Conservation (phyloP, 2,797 vertebrate species). For the Hydrolagus colliei region DNA sequence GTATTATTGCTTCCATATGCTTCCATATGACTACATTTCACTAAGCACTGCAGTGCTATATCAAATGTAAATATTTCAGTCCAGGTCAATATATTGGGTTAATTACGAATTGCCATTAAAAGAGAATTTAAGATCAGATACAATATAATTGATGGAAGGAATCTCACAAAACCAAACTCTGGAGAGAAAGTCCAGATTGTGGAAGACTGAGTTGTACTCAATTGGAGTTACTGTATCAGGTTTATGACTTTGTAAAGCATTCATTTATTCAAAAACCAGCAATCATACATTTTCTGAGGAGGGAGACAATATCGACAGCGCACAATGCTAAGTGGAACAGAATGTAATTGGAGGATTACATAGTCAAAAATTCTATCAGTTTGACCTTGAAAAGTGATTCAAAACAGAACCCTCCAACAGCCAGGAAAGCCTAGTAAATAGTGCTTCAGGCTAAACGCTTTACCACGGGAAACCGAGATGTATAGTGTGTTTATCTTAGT, state of each 20-base stretch:
- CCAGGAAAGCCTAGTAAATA: not conserved
- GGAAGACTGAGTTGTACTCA: not conserved
- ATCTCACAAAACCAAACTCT: not conserved
- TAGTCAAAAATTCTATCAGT: not conserved
- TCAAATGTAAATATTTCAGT: not conserved
- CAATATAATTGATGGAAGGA: no score
- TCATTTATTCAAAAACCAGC: not conserved
- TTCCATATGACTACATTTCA: no score
- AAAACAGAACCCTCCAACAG: not conserved
- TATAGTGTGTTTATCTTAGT: no score
- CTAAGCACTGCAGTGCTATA: no score
- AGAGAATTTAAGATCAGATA: not conserved
- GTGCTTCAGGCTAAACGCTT: not conserved
- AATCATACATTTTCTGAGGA: not conserved
- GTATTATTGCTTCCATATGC: no score
- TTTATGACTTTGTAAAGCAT: not conserved
- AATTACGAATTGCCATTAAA: not conserved
- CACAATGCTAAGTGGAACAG: not conserved
- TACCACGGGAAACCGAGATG: not conserved
- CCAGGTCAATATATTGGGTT: not conserved
- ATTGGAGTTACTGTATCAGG: not conserved
- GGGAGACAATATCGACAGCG: not conserved
- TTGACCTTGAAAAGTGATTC: not conserved
- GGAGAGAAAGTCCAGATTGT: not conserved
- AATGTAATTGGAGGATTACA: not conserved